Percentiles rank a stretch among this genome's conserved stretches.
Evolutionary conservation across 2,888 invertebrate genomes (phyloP).

Genomic region (Sphaerophoria taeniata): DNA sequence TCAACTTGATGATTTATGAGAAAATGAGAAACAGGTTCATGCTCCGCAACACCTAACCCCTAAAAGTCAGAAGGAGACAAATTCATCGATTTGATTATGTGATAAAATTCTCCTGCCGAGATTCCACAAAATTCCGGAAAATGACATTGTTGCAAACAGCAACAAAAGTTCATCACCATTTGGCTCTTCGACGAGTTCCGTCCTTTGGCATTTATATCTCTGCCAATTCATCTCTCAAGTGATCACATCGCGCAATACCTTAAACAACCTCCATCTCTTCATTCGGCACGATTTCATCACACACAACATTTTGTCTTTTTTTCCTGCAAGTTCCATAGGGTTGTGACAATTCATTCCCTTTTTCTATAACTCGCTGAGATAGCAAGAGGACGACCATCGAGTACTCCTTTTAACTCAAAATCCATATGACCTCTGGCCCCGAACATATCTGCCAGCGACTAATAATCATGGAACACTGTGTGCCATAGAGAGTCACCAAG

Average conservation of each 20-base stretch:
- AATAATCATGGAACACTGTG: conserved; percentile 56
- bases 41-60: neutral
- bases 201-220: conserved; percentile 37
- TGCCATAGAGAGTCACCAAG: neutral
- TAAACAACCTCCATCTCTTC: neutral
- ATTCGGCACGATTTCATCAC: conserved; percentile 59
- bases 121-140: conserved; percentile 33
- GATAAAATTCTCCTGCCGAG: conserved; percentile 53
- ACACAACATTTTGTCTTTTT: conserved; percentile 9
- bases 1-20: conserved; percentile 6
- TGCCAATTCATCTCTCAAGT: conserved; percentile 47
- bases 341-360: conserved; percentile 66
- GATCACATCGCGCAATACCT: conserved; percentile 36
- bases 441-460: conserved; percentile 63
- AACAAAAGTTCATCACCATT: conserved; percentile 53
- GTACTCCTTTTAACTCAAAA: conserved; percentile 65
- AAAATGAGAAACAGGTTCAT: neutral
- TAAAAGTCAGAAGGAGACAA: neutral
- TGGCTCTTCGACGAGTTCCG: neutral
- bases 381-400: neutral
- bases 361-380: conserved; percentile 17
- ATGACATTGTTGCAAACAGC: conserved; percentile 38
- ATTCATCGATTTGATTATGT: conserved; percentile 55
- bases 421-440: conserved; percentile 65
- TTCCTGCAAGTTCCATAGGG: conserved; percentile 23